Evolutionary conservation across 2,888 invertebrate genomes (phyloP), one percentile per base, ranked within the genome.

Genomic region (Erebia aethiops): DNA sequence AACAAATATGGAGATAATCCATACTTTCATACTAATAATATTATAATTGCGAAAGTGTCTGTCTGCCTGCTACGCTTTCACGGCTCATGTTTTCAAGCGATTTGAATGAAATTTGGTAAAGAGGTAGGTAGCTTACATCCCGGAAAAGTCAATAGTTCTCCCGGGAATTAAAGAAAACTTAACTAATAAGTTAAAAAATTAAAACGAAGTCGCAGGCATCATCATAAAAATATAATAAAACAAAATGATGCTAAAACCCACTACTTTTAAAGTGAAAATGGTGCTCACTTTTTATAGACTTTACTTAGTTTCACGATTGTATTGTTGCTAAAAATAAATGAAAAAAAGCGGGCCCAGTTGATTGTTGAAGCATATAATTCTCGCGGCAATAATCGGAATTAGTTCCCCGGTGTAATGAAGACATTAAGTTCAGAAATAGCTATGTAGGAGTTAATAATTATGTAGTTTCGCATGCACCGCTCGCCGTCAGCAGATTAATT

Each of bases 401-500:
- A 90, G 89, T 89, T 87, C 87, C 78, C 82, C 80, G 81, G 63
- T 68, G 82, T 89, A 89, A 91, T 90, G 88, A 91, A 91, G 91
- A 88, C 90, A 90, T 91, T 89, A 89, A 72, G 67, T 69, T 54
- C 67, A 65, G 62, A 69, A 70, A 73, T 73, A 49, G 41, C 41
- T 70, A 74, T 70, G 65, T 62, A 72, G 67, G 51, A 62, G 69
- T 69, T 75, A 74, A 69, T 69, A 66, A 61, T 54, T 61, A 66
- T 56, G 16, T 66, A 60, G 66, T 70, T 66, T 66, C 66, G 18
- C 54, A 66, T 66, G 46, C 58, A 60, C 7, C 52, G 21, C 21
- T 60, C 49, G 35, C 58, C 35, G 60, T 60, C 56, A n/a, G 69
- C 61, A 18, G 54, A 26, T 61, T 61, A n/a, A 54, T 69, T 69